Evolutionary conservation across 2,888 invertebrate species (phyloP).

Genomic region (Tuberolachnus salignus): DNA sequence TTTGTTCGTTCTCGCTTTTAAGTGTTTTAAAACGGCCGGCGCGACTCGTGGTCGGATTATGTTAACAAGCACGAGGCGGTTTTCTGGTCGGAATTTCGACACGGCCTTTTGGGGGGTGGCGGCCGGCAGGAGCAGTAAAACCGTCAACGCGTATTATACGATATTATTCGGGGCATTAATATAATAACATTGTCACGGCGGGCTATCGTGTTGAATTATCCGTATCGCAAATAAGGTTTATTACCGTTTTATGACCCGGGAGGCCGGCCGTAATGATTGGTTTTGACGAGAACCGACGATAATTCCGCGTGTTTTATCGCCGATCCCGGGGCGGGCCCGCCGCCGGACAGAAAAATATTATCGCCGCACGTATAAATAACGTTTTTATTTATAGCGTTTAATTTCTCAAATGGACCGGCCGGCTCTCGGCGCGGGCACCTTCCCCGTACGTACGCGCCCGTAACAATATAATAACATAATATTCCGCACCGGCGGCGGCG

Average conservation of each 20-base stretch:
- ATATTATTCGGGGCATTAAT: conserved; percentile 29
- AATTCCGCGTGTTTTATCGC: conserved; percentile 51
- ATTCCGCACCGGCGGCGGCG: not conserved
- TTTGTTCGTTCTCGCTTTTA: too few relatives aligned
- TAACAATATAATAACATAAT: not conserved
- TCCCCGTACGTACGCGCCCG: not conserved
- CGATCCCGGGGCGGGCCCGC: conserved; percentile 8
- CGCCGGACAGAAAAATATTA: conserved; percentile 20
- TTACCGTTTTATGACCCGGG: conserved; percentile 48
- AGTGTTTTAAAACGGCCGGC: too few relatives aligned
- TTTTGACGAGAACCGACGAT: conserved; percentile 48
- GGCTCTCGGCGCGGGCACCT: not conserved
- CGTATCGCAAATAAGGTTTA: conserved; percentile 47
- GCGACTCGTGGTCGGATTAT: too few relatives aligned
- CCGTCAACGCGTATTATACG: conserved; percentile 38
- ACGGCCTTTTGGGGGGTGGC: too few relatives aligned
- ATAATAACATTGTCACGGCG: conserved; percentile 38
- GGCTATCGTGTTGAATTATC: conserved; percentile 8
- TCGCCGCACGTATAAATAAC: conserved; percentile 45
- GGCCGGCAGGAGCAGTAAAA: conserved; percentile 4
- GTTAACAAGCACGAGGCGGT: too few relatives aligned
- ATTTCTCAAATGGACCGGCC: conserved; percentile 50
- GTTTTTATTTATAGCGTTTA: conserved; percentile 51
- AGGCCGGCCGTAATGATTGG: conserved; percentile 45
- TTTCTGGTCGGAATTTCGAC: too few relatives aligned